Percentiles rank a stretch among this genome's conserved stretches.
Evolutionary conservation across 1,140 invertebrate species (phyloP).

Genomic region (Diploscapter pachys): DNA sequence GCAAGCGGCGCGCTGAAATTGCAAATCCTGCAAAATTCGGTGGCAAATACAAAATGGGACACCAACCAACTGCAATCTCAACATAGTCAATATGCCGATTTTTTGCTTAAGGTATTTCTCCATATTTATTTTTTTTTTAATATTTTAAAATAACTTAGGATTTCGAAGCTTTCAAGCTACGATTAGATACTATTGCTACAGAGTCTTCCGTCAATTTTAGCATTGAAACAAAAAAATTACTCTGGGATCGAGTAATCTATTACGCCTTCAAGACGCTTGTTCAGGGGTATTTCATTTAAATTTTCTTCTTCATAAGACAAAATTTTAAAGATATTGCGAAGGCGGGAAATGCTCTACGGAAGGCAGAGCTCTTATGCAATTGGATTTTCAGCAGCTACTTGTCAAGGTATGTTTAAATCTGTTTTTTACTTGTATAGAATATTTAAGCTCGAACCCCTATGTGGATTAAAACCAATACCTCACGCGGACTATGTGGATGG

Average conservation of each 20-base stretch:
- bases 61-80: slow-evolving; percentile 86
- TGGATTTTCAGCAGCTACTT: slow-evolving; percentile 92
- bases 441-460: slow-evolving; percentile 20
- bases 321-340: slow-evolving; percentile 46
- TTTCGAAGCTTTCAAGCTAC: slow-evolving; percentile 34
- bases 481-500: slow-evolving; percentile 83
- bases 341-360: slow-evolving; percentile 89
- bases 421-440: slow-evolving; percentile 46
- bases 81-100: slow-evolving; percentile 79
- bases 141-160: slow-evolving; percentile 38
- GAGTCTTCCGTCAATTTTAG: slow-evolving; percentile 33
- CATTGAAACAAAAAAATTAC: slow-evolving; percentile 53
- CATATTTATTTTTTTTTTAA: neutral
- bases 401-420: slow-evolving; percentile 80
- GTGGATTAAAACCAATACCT: slow-evolving; percentile 70
- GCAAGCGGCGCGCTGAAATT: slow-evolving; percentile 76
- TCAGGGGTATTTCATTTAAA: slow-evolving; percentile 71
- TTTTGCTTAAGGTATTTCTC: slow-evolving; percentile 61
- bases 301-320: neutral
- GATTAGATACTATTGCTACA: slow-evolving; percentile 29
- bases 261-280: slow-evolving; percentile 80
- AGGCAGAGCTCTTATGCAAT: slow-evolving; percentile 90
- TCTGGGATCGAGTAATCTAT: slow-evolving; percentile 83
- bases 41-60: slow-evolving; percentile 87
- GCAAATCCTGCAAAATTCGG: slow-evolving; percentile 73